Percentiles rank a stretch among this genome's conserved stretches.
These are phyloP conservation scores for Gouania willdenowi DNA, from an alignment of 2,797 vertebrate genomes.

Conservation along the genomic window DNA sequence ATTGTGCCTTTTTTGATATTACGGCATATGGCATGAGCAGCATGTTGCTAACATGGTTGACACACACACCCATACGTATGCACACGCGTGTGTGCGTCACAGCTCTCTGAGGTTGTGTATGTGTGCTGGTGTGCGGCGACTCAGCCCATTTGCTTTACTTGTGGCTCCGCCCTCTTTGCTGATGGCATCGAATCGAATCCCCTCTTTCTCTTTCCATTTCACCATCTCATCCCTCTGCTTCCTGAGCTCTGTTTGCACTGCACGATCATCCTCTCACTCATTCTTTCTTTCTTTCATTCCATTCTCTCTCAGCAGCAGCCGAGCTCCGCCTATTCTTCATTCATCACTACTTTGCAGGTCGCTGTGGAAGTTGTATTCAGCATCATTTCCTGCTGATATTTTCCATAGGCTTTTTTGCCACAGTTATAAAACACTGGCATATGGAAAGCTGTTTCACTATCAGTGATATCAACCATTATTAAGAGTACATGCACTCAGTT, in stretches of 20 bases:
- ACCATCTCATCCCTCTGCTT: slow-evolving; percentile 42
- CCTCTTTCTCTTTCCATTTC: slow-evolving; percentile 45
- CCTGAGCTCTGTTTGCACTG: slow-evolving; percentile 47
- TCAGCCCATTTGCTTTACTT: slow-evolving; percentile 61
- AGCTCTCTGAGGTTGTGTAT: slow-evolving; percentile 49
- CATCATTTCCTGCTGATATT: slow-evolving; percentile 15
- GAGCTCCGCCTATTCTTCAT: slow-evolving; percentile 68
- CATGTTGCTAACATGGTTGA: slow-evolving; percentile 53
- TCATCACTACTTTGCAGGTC: slow-evolving; percentile 55
- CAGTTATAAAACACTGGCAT: no score
- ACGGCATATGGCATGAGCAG: slow-evolving; percentile 51
- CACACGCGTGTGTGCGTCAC: slow-evolving; percentile 47
- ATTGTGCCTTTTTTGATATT: slow-evolving; percentile 56
- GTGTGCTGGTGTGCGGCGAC: slow-evolving; percentile 35
- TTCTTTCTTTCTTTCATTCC: slow-evolving; percentile 27
- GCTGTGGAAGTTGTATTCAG: slow-evolving; percentile 34
- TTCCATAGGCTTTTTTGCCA: slow-evolving; percentile 1
- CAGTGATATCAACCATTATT: no score
- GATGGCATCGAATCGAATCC: slow-evolving; percentile 51
- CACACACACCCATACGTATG: slow-evolving; percentile 44
- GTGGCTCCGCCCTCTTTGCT: slow-evolving; percentile 59
- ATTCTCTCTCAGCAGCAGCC: slow-evolving; percentile 46
- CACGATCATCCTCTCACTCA: slow-evolving; percentile 32
- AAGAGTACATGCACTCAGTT: no score
- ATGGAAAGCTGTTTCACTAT: no score